Evolutionary conservation across 1,140 invertebrate species (phyloP), one percentile per base, ranked within the genome.

Genomic region (Cydia splendana): DNA sequence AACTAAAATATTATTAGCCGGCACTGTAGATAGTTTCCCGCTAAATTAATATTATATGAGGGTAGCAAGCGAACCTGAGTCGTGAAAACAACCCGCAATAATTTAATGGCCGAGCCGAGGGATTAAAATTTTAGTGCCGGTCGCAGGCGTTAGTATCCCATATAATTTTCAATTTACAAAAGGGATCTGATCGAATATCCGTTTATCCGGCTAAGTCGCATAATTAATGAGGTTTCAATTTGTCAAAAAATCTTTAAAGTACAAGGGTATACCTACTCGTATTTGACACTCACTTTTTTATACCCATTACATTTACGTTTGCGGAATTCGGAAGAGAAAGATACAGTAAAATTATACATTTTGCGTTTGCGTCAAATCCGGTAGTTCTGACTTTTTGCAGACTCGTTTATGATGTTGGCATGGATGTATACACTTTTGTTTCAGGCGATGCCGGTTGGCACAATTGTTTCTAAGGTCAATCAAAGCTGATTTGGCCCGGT

Each of bases 121-220:
- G 67, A 71, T 71, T 34, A 71, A 71, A 38, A 71, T 71, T 71
- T 71, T 71, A 71, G 67, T 18, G 34, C 15, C 24, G 65, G 65
- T 67, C 65, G 1, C n/a, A 30, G 18, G 67, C 34, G 67, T 42
- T 71, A 42, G 38, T 42, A 45, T 71, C 34, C 67, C 34, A 71
- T 71, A 71, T 71, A 71, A 71, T 71, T 71, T 71, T 71, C 67
- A 71, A 71, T 71, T 71, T 71, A 24, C 34, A 20, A 71, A 71
- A 71, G 67, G 67, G 30, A 42, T 38, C 34, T n/a, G 30, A 71
- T 71, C 30, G 34, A 6, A 38, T 34, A 12, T 30, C n/a, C 67
- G 13, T 18, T 62, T 24, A 24, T 62, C 20, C n/a, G 9, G 57
- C 20, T 62, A 12, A 24, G 10, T 24, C 57, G 24, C 9, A 24